Conservation (phyloP, 92 coral and sea anemone genomes). For the Palythoa grandis region DNA sequence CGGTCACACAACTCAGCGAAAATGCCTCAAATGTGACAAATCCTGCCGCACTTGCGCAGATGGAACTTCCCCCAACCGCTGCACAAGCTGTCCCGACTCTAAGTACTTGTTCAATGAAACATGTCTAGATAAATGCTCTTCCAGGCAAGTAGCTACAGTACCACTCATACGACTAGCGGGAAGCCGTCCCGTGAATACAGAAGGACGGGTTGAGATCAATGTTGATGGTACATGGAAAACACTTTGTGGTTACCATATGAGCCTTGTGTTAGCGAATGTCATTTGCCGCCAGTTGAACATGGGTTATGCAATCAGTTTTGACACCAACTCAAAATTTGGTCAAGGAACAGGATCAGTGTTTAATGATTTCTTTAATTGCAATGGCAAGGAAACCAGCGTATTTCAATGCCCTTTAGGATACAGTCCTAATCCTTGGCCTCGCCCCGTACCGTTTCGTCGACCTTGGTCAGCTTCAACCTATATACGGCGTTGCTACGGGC, state of each 20-base stretch:
- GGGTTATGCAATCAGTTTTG: constrained; percentile 74
- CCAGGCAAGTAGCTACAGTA: constrained; percentile 49
- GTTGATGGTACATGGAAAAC: constrained; percentile 64
- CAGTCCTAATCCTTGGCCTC: not conserved
- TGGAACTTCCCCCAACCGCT: constrained; percentile 51
- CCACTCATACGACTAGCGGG: constrained; percentile 81
- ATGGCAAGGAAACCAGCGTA: constrained; percentile 60
- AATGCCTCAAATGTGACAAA: constrained; percentile 67
- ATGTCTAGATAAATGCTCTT: constrained; percentile 54
- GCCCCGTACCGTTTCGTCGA: no score
- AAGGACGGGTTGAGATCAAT: constrained; percentile 74
- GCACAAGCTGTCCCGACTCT: constrained; percentile 76
- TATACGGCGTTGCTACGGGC: constrained; percentile 59
- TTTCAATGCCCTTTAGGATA: constrained; percentile 60
- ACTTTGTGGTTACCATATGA: constrained; percentile 71
- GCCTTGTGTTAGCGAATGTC: constrained; percentile 74
- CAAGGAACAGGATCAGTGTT: constrained; percentile 66
- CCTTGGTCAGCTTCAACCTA: no score
- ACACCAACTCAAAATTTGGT: constrained; percentile 59
- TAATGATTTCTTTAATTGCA: constrained; percentile 63
- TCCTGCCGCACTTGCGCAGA: constrained; percentile 84
- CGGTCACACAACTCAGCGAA: constrained; percentile 64
- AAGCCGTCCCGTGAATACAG: constrained; percentile 55
- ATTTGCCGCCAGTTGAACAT: constrained; percentile 77
- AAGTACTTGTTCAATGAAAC: constrained; percentile 54